Evolutionary conservation across 2,888 invertebrate species (phyloP), one percentile per base, ranked within the genome.

Genomic region (Lithophane ornitopus): DNA sequence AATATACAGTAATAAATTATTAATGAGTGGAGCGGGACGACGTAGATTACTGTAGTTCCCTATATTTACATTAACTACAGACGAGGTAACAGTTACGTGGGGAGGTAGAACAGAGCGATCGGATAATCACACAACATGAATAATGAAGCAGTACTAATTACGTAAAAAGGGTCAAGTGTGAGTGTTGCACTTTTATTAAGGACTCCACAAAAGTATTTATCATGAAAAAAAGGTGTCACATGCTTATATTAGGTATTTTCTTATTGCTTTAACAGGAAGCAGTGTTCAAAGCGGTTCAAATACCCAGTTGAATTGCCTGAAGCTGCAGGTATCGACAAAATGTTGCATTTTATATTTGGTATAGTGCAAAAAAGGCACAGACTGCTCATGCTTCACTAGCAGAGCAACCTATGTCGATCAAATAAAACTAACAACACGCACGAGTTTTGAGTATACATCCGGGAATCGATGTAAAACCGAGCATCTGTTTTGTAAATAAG

Each of bases 91-190:
- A 52, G 41, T 34, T 28, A 19, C 54, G 39, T 54, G 34, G 22
- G 46, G 56, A 58, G 41, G 56, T 22, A 61, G 28, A 22, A 58
- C 46, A 68, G 26, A 9, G 19, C 14, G 58, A 71, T 71, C 49
- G 22, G 65, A 65, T 66, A 71, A 71, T 71, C 59, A 66, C 44
- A 58, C 22, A 52, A 54, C 59, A 66, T 84, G 61, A 75, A 80
- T 82, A 75, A 84, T 75, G 14, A 74, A 82, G 28, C 26, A 70
- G 8, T 71, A 52, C 34, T 28, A 74, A 71, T 84, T 79, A 74
- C 59, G n/a, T 61, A 3, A 70, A 74, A 80, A 52, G 22, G 22
- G 74, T 44, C 41, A 79, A 67, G 54, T 59, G 49, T 49, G 62
- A 61, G 52, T 49, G 16, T 59, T 54, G 19, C 14, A 19, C 1